phyloP scores from a whole-genome alignment of 2,113 vertebrate species.

The Erinaceus europaeus region DNA sequence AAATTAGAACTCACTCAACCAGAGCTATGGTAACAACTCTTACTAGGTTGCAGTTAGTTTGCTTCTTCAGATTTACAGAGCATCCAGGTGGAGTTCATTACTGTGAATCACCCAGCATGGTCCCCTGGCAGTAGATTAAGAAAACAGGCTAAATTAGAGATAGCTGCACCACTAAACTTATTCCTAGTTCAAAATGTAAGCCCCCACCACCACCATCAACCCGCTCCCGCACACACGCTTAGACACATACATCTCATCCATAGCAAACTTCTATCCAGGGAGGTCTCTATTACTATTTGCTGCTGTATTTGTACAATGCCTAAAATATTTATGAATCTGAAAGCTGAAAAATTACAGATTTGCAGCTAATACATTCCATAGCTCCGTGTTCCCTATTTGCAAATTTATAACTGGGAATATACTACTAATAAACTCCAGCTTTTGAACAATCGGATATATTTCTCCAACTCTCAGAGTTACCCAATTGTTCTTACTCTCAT shows the following conservation, averaged over 20 bases:
- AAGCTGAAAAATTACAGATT: constrained; percentile 71
- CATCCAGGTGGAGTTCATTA: constrained; percentile 80
- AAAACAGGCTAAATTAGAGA: constrained; percentile 79
- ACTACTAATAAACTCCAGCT: constrained; percentile 43
- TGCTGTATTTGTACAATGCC: constrained; percentile 63
- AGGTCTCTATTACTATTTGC: constrained; percentile 69
- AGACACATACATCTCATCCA: constrained; percentile 50
- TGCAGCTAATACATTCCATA: constrained; percentile 72
- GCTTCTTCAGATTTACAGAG: constrained; percentile 68
- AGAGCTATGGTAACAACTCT: constrained; percentile 50
- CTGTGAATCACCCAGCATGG: constrained; percentile 73
- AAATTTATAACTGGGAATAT: constrained; percentile 70
- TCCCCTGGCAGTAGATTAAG: constrained; percentile 74
- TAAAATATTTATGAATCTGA: constrained; percentile 82
- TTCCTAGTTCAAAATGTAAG: constrained; percentile 67
- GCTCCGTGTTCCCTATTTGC: constrained; percentile 56
- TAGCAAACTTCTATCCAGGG: constrained; percentile 63
- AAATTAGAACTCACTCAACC: constrained; percentile 72
- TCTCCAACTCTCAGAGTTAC: not conserved
- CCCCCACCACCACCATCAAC: constrained; percentile 52
- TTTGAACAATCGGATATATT: constrained; percentile 57
- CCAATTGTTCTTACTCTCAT: not conserved
- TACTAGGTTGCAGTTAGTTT: constrained; percentile 26
- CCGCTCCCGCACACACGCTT: too few relatives aligned
- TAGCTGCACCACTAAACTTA: constrained; percentile 54